These are phyloP conservation scores for Itoplectis maculator DNA, from an alignment of 2,888 invertebrate species.

Conservation along the genomic window DNA sequence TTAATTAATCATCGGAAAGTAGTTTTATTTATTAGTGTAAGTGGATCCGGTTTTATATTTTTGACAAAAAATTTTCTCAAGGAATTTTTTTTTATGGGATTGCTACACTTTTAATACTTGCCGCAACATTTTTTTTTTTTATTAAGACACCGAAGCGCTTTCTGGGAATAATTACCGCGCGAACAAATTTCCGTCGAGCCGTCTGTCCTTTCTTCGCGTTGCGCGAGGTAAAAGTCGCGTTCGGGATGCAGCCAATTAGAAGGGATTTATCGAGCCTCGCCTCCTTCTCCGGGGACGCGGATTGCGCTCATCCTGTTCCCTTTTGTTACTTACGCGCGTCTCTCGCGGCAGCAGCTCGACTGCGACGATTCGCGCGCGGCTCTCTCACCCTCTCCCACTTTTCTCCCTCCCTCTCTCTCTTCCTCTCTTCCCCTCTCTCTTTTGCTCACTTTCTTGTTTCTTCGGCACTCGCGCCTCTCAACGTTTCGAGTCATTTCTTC, in stretches of 20 bases:
- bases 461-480: constrained; percentile 8
- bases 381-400: constrained; percentile 17
- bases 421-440: no score
- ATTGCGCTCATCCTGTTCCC: constrained; percentile 27
- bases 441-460: constrained; percentile 22
- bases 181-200: constrained; percentile 4
- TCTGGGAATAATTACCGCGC: background rate
- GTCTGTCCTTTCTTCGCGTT: background rate
- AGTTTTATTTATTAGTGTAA: no score
- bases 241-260: constrained; percentile 68
- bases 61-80: no score
- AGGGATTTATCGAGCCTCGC: constrained; percentile 67
- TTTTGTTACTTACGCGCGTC: background rate
- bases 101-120: no score
- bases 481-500: constrained; percentile 24
- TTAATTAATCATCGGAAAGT: no score
- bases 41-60: no score
- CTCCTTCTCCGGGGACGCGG: constrained; percentile 43
- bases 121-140: no score
- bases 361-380: background rate
- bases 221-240: constrained; percentile 19
- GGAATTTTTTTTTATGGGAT: no score
- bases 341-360: background rate
- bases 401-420: no score
- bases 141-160: no score